A percentile compares a stretch with the other conserved stretches of the same genome.
These are phyloP conservation scores for Drymonia ruficornis DNA, from an alignment of 2,888 invertebrate genomes.

Conservation along the genomic window DNA sequence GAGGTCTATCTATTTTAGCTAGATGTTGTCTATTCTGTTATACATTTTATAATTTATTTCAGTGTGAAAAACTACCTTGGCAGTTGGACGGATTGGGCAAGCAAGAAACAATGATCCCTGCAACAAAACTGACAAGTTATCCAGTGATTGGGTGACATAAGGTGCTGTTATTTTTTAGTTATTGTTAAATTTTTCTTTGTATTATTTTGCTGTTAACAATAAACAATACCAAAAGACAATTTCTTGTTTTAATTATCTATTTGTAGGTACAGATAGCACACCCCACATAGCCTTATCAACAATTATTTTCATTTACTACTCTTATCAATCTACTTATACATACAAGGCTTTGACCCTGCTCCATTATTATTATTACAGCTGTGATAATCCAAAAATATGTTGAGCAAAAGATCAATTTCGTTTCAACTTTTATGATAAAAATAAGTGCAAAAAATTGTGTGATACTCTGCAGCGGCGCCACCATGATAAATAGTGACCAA, in stretches of 20 bases:
- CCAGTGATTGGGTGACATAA: not conserved
- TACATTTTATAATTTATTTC: constrained; percentile 48
- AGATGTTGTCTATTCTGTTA: not conserved
- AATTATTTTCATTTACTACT: too few species aligned
- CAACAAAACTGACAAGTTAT: not conserved
- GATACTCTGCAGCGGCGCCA: too few species aligned
- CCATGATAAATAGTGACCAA: too few species aligned
- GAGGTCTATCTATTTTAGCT: too few species aligned
- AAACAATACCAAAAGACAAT: not conserved
- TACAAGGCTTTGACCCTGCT: not conserved
- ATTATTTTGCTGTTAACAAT: not conserved
- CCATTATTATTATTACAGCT: too few species aligned
- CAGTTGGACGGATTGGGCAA: constrained; percentile 86
- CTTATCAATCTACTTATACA: not conserved
- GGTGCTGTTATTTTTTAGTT: not conserved
- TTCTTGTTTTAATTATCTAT: not conserved
- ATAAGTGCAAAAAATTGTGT: too few species aligned
- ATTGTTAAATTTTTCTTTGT: not conserved
- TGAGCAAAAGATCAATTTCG: too few species aligned
- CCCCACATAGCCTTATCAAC: too few species aligned
- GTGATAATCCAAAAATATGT: too few species aligned
- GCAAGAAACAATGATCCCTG: constrained; percentile 40
- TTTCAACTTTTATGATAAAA: too few species aligned
- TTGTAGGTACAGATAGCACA: too few species aligned
- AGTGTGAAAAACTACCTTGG: constrained; percentile 85